A percentile compares a stretch with the other conserved stretches of the same genome.
These are phyloP conservation scores for Pangasius larnaudii DNA, from an alignment of 2,797 vertebrate genomes.

Conservation along the genomic window DNA sequence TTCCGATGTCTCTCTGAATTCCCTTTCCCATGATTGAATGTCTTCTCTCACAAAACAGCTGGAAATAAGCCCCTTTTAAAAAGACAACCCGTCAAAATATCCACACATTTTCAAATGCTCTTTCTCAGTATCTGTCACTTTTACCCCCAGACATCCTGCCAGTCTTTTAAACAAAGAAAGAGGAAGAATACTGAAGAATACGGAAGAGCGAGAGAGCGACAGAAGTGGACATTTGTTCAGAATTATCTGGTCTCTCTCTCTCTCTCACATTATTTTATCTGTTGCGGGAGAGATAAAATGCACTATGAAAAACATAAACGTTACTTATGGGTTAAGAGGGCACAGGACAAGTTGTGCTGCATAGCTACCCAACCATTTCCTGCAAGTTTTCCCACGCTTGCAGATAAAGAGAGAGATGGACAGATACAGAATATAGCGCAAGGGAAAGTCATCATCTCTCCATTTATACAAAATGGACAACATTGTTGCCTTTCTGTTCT, in stretches of 20 bases:
- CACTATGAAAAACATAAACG: background rate
- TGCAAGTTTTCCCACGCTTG: conserved; percentile 58
- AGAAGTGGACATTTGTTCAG: background rate
- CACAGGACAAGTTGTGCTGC: conserved; percentile 52
- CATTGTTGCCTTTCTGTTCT: conserved; percentile 42
- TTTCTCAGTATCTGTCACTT: background rate
- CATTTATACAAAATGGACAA: conserved; percentile 41
- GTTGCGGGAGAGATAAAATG: background rate
- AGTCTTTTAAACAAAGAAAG: conserved; percentile 40
- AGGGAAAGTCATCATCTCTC: conserved; percentile 35
- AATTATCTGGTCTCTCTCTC: background rate
- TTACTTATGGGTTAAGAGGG: conserved; percentile 47
- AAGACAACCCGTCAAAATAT: conserved; percentile 11
- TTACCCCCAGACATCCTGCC: conserved; percentile 24
- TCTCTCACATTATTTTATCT: conserved; percentile 12
- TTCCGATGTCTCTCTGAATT: background rate
- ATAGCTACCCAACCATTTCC: conserved; percentile 58
- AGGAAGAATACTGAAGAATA: background rate
- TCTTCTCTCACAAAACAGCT: background rate
- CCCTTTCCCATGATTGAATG: background rate
- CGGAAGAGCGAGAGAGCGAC: background rate
- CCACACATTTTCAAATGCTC: background rate
- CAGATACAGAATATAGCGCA: conserved; percentile 22
- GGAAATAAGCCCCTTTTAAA: background rate
- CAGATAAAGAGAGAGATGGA: conserved; percentile 32